phyloP scores from a whole-genome alignment of 1,140 invertebrate genomes.

The Phocides pigmalion region DNA sequence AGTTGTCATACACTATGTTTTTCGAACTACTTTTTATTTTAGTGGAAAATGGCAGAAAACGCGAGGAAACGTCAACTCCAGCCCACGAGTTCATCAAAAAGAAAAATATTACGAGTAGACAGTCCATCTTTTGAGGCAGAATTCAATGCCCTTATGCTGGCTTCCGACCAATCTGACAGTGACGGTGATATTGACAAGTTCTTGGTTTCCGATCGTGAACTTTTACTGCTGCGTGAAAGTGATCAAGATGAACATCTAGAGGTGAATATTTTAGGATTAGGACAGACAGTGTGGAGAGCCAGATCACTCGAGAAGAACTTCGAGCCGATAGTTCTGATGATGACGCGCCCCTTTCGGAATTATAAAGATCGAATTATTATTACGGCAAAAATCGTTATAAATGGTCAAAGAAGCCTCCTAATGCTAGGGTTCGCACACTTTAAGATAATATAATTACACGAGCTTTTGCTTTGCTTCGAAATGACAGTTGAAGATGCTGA shows the following conservation, averaged over 20 bases:
- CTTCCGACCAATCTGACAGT: conserved; percentile 44
- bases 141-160: conserved; percentile 39
- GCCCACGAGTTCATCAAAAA: conserved; percentile 32
- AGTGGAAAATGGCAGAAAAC: conserved; percentile 39
- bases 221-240: conserved; percentile 38
- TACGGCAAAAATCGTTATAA: too few species aligned
- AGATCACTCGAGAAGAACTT: too few species aligned
- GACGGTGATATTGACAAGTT: conserved; percentile 41
- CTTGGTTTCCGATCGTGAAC: conserved; percentile 38
- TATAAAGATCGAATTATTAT: too few species aligned
- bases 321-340: too few species aligned
- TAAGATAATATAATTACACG: too few species aligned
- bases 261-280: too few species aligned
- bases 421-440: too few species aligned
- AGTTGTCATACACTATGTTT: conserved; percentile 36
- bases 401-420: too few species aligned
- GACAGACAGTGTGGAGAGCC: too few species aligned
- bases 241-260: conserved; percentile 16
- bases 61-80: conserved; percentile 22
- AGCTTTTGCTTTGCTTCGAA: too few species aligned
- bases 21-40: conserved; percentile 30
- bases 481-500: too few species aligned
- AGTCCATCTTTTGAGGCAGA: conserved; percentile 40
- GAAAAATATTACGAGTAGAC: conserved; percentile 30
- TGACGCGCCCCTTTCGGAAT: too few species aligned